Base-by-base conservation (phyloP, 2,888 invertebrate species). In the Drosophila ustulata region DNA sequence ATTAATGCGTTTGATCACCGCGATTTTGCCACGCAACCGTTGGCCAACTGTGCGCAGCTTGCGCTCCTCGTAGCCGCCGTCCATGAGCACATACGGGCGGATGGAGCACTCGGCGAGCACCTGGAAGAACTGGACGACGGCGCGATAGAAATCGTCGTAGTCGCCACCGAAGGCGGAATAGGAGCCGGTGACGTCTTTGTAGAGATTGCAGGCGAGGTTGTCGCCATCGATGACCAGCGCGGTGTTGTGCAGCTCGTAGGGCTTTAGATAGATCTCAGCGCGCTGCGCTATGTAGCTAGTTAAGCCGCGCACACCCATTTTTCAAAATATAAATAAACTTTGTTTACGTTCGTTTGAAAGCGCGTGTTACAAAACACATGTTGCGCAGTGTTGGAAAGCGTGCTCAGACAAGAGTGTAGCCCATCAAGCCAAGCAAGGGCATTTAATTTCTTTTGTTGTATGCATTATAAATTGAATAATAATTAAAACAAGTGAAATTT, bases 251-350 rank as follows among this genome's bases (percentile, higher is more conserved):
- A 97, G 93, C 70, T 95, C 93, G 82, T 94, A 93, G 7, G 93
- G 90, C 85, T 95, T 93, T 49, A 97, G 93, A 88, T 95, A 96
- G 41, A 93, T 91, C 71, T 95, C 93, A 30, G 95, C 94, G 83
- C 95, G 94, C 71, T 93, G 93, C 34, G 94, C 94, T 70, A 97
- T 95, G 80, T 95, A 97, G 0, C 96, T 96, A 11, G 97, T 97
- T 66, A 98, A 93, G 41, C 98, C 98, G 59, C 95, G 94, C 5
- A 98, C 96, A 8, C 98, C 98, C 98, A 98, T 96, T 37, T 66
- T 50, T n/a, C 23, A 2, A 18, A 9, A 18, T 11, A 4, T n/a
- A 37, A 37, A 37, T n/a, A 56, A 34, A 32, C 23, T 82, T 68
- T 82, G 63, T 71, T 72, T 82, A 59, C 66, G 51, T 68, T 57